These are phyloP conservation scores for Osmoderma eremita DNA, from an alignment of 2,888 invertebrate species.

Conservation along the genomic window DNA sequence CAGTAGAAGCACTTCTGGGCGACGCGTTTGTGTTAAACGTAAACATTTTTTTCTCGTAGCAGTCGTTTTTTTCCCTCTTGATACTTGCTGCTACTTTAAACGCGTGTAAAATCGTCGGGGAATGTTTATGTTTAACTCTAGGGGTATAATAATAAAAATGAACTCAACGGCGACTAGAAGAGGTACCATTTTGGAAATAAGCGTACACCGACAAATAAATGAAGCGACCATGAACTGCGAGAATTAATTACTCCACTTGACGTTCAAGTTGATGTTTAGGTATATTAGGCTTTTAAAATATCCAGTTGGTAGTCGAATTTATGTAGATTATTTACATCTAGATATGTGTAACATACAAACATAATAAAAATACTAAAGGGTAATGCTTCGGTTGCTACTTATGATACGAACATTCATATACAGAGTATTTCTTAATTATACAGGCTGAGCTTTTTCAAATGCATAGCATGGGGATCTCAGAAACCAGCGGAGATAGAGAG, in stretches of 20 bases:
- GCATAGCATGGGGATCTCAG: too few relatives aligned
- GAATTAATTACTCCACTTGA: slow-evolving; percentile 12
- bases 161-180: neutral
- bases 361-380: too few relatives aligned
- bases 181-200: slow-evolving; percentile 13
- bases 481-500: too few relatives aligned
- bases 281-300: neutral
- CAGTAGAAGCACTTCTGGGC: slow-evolving; percentile 1
- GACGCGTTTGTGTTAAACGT: slow-evolving; percentile 19
- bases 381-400: too few relatives aligned
- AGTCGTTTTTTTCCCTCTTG: neutral
- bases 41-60: slow-evolving; percentile 13
- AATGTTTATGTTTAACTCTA: slow-evolving; percentile 13
- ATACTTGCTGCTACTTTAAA: neutral
- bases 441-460: too few relatives aligned
- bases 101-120: neutral
- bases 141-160: neutral
- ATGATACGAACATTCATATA: too few relatives aligned
- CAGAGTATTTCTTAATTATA: too few relatives aligned
- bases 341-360: too few relatives aligned
- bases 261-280: neutral
- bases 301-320: neutral
- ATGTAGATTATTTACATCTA: too few relatives aligned
- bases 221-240: slow-evolving; percentile 1
- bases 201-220: neutral